These are phyloP conservation scores for Vireo altiloquus DNA, from an alignment of 2,113 vertebrate species.

Conservation along the genomic window DNA sequence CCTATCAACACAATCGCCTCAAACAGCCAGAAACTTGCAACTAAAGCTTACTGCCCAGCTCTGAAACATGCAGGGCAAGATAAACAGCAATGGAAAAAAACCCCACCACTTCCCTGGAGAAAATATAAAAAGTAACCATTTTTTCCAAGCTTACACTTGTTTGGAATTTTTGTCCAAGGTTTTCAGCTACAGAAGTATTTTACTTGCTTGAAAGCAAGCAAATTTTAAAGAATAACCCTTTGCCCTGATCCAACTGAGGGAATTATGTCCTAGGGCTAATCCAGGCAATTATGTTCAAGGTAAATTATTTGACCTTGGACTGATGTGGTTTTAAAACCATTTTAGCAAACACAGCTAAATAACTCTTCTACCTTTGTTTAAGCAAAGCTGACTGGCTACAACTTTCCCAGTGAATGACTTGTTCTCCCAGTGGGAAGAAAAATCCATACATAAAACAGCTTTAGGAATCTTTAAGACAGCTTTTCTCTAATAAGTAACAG, in stretches of 20 bases:
- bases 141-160: not conserved
- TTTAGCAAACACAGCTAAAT: slow-evolving; percentile 9
- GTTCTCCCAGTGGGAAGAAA: not conserved
- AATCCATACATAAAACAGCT: not conserved
- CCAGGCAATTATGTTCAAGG: not conserved
- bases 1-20: rapidly evolving
- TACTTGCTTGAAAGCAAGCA: not conserved
- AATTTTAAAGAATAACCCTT: not conserved
- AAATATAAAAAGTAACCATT: not conserved
- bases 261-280: not conserved
- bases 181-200: not conserved
- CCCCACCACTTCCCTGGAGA: rapidly evolving
- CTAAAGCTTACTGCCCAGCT: not conserved
- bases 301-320: not conserved
- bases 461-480: not conserved
- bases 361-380: not conserved
- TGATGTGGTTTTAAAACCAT: not conserved
- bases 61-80: not conserved
- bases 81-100: not conserved
- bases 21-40: not conserved
- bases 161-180: not conserved
- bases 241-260: not conserved
- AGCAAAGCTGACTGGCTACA: not conserved
- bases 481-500: not conserved
- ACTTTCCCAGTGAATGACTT: not conserved